Evolutionary conservation across 1,140 invertebrate species (phyloP).

Genomic region (Tribolium castaneum): DNA sequence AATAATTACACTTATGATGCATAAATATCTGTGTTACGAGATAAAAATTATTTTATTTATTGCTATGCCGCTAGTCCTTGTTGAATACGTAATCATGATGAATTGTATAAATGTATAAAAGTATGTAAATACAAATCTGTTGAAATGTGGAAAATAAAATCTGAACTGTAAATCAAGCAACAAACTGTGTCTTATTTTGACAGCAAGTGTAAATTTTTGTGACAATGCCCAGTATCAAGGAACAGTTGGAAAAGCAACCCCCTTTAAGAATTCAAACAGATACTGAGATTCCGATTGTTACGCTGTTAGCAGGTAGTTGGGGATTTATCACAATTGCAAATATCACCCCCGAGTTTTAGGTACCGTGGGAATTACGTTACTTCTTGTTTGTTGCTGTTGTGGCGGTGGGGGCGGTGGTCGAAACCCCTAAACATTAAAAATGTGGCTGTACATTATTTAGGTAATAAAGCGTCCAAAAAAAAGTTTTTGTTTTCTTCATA

Average conservation of each 20-base stretch:
- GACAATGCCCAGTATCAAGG: not conserved
- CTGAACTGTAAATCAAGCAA: not conserved
- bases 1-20: slow-evolving; percentile 35
- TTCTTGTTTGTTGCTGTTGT: slow-evolving; percentile 38
- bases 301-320: slow-evolving; percentile 18
- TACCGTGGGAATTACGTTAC: slow-evolving; percentile 22
- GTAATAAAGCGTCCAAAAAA: not conserved
- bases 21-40: slow-evolving; percentile 17
- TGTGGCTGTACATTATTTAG: not conserved
- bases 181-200: not conserved
- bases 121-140: slow-evolving; percentile 45
- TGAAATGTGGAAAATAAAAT: slow-evolving; percentile 44
- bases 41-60: slow-evolving; percentile 34
- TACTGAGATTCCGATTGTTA: slow-evolving; percentile 27
- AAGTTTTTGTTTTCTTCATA: no score
- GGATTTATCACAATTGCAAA: not conserved
- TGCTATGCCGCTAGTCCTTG: slow-evolving; percentile 33
- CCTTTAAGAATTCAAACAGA: slow-evolving; percentile 19
- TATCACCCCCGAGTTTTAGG: not conserved
- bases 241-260: slow-evolving; percentile 28
- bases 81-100: slow-evolving; percentile 38
- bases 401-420: slow-evolving; percentile 13
- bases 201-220: not conserved
- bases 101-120: slow-evolving; percentile 42
- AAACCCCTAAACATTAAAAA: not conserved